Base-by-base conservation (phyloP, 2,888 invertebrate species). In the Heliconius charithonia region DNA sequence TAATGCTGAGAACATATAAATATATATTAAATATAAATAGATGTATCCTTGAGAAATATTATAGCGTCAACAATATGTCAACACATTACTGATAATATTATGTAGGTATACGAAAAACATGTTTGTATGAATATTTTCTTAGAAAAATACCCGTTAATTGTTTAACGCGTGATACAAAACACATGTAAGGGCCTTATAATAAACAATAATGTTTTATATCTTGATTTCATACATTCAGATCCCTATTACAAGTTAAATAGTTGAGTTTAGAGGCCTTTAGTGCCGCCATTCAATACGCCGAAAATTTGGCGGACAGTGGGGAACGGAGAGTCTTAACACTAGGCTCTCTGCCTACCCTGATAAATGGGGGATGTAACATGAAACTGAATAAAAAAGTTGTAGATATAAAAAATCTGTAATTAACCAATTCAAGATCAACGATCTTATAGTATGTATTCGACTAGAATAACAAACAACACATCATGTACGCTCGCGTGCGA, bases 401-500 rank as follows among this genome's bases (percentile, higher is more conserved):
- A 56, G 13, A 56, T 63, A 29, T 51, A 32, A 41, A 25, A 63
- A 32, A 16, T 45, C 25, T 71, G 45, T 56, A 62, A 79, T 69
- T 71, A 70, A 67, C 63, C 63, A 75, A 79, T 75, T 71, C 29
- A 65, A 75, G 79, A 79, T 78, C 82, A 81, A 79, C 80, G 80
- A 80, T 83, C 80, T 77, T 74, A 78, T 81, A 80, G 78, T 83
- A 81, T 72, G 78, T 83, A 81, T 72, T 79, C 76, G 66, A 51
- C 29, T 62, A 81, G 78, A 83, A 83, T 79, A 84, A 85, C 79
- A 85, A 85, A 84, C 82, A 82, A 80, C 81, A 74, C 19, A 32
- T 75, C 71, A 80, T 83, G 83, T 81, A 75, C 80, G 81, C 80
- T 81, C 83, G 85, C 83, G 82, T 82, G 80, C 83, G 83, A 82